Evolutionary conservation across 2,113 vertebrate genomes (phyloP), one percentile per base, ranked within the genome.

Genomic region (Manacus vitellinus): DNA sequence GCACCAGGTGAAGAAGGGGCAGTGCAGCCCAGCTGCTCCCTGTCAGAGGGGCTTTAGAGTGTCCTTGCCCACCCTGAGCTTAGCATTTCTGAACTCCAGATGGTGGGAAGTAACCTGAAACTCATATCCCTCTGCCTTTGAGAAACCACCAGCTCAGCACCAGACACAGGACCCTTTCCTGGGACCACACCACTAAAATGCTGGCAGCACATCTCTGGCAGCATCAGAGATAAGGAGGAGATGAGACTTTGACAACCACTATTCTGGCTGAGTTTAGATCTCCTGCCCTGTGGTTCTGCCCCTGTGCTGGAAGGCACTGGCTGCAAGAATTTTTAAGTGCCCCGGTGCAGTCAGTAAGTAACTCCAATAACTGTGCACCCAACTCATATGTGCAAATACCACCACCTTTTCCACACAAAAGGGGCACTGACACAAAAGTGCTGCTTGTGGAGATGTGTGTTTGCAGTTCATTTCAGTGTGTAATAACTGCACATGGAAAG

Each of bases 91-190:
- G 72, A 33, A 8, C 19, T 47, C 75, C 93, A 95, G 89, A 86
- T 94, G 96, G 93, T 85, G 63, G 39, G 17, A 80, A 91, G 96
- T 86, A 96, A 97, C 76, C 76, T 54, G 89, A 96, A 73, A 54
- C 92, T 59, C 4, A 0, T 7, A 9, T 6, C 79, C 33, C 54
- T 67, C 71, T n/a, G 22, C 56, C 70, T 72, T 5, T 35, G 28
- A 37, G 55, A 83, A 72, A 21, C 30, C 24, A 63, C 12, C 74
- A 35, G 68, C 70, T 61, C 10, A 1, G 27, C 74, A 33, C 4
- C 79, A 90, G 83, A 17, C 17, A 54, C 11, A 4, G 61, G 54
- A 35, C 10, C 63, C 63, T 56, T 85, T 67, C 47, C 73, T 44
- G 70, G 27, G 65, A 62, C n/a, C 59, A 13, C 10, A 16, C 37